phyloP scores from a whole-genome alignment of 2,113 vertebrate species.

The Tragelaphus scriptus region DNA sequence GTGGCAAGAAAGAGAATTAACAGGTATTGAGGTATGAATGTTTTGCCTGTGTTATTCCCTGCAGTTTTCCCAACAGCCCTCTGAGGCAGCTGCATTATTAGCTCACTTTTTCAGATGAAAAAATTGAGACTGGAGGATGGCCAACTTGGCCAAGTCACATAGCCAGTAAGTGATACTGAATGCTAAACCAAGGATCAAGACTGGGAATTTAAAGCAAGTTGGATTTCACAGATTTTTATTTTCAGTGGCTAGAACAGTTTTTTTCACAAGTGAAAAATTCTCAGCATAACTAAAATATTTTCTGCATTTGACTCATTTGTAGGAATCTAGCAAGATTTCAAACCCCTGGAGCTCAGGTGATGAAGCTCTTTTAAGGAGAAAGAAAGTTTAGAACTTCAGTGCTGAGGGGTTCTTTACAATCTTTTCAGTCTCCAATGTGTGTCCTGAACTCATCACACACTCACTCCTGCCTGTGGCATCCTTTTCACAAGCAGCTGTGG shows the following conservation, averaged over 20 bases:
- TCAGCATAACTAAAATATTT: background rate
- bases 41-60: background rate
- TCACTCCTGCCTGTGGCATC: background rate
- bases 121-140: background rate
- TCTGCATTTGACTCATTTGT: background rate
- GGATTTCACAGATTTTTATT: slow-evolving; percentile 4
- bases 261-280: background rate
- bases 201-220: slow-evolving; percentile 12
- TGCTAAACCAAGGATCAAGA: slow-evolving; percentile 4
- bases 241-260: background rate
- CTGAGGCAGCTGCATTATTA: background rate
- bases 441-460: background rate
- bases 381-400: background rate
- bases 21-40: background rate
- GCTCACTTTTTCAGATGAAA: background rate
- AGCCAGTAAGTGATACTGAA: background rate
- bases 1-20: background rate
- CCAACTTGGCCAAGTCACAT: background rate
- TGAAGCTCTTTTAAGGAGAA: slow-evolving; percentile 16
- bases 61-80: background rate
- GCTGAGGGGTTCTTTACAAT: background rate
- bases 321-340: background rate
- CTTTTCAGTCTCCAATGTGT: background rate
- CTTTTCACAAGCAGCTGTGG: background rate
- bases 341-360: background rate